Evolutionary conservation across 1,140 invertebrate species (phyloP).

Genomic region (Acyrthosiphon pisum): DNA sequence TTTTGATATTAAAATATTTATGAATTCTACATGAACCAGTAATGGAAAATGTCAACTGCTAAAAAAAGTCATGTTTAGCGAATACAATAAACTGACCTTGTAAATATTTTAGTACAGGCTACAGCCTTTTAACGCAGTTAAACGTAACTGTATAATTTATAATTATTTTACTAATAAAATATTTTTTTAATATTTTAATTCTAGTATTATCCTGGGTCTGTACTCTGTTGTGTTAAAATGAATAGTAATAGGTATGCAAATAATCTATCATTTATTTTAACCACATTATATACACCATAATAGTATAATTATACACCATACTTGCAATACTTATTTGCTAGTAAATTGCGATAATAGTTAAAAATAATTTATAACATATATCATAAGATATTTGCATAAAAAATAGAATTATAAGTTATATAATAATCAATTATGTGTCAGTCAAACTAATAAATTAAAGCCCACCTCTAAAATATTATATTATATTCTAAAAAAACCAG

Average conservation of each 20-base stretch:
- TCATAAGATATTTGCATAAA: too few relatives aligned
- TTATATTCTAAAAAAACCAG: too few relatives aligned
- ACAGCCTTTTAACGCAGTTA: not conserved
- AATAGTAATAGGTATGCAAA: not conserved
- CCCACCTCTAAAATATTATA: too few relatives aligned
- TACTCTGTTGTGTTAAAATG: not conserved
- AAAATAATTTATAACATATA: too few relatives aligned
- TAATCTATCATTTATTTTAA: not conserved
- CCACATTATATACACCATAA: not conserved
- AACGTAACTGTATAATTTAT: not conserved
- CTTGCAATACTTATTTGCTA: too few relatives aligned
- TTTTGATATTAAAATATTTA: not conserved
- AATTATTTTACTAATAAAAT: not conserved
- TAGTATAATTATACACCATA: too few relatives aligned
- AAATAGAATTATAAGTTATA: too few relatives aligned
- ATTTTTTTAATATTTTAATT: not conserved
- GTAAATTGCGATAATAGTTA: too few relatives aligned
- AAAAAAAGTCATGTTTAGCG: not conserved
- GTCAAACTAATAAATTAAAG: too few relatives aligned
- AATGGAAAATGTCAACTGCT: not conserved
- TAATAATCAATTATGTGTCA: too few relatives aligned
- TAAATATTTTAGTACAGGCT: not conserved
- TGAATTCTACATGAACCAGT: not conserved
- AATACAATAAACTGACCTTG: not conserved
- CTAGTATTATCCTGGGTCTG: too few relatives aligned